phyloP scores from a whole-genome alignment of 2,888 invertebrate species.

The Hipparchia sbordonii region DNA sequence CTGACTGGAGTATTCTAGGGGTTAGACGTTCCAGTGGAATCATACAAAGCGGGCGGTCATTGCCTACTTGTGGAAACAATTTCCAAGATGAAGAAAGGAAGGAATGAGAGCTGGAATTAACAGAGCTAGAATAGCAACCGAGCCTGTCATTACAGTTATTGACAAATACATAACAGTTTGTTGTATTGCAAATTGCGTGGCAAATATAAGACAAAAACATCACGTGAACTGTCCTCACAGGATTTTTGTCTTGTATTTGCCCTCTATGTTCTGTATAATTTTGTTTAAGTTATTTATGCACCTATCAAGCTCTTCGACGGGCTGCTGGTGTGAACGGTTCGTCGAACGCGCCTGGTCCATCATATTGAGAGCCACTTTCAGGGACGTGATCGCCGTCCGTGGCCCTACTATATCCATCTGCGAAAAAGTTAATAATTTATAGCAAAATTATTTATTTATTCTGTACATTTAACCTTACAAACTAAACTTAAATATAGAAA shows the following conservation, averaged over 20 bases:
- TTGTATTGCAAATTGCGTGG: too few relatives aligned
- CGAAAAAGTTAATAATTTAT: background rate
- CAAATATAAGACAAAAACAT: background rate
- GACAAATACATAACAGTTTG: too few relatives aligned
- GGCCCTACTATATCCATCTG: constrained; percentile 28
- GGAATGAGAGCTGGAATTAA: too few relatives aligned
- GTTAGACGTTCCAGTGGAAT: too few relatives aligned
- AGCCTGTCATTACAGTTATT: too few relatives aligned
- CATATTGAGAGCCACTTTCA: constrained; percentile 53
- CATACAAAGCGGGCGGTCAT: too few relatives aligned
- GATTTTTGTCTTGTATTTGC: constrained; percentile 4
- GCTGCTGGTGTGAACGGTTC: constrained; percentile 27
- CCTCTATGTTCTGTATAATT: constrained; percentile 41
- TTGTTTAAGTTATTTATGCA: constrained; percentile 41
- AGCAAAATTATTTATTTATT: background rate
- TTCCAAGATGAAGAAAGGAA: too few relatives aligned
- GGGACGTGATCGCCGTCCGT: constrained; percentile 43
- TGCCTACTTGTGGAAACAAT: too few relatives aligned
- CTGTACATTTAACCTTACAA: too few relatives aligned
- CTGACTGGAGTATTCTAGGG: too few relatives aligned
- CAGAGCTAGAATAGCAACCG: too few relatives aligned
- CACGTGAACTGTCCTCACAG: background rate
- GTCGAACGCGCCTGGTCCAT: constrained; percentile 44
- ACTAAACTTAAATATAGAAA: too few relatives aligned
- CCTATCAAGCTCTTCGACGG: constrained; percentile 38